Conservation (phyloP, 2,797 vertebrate species). For the Melanotaenia trifasciata region DNA sequence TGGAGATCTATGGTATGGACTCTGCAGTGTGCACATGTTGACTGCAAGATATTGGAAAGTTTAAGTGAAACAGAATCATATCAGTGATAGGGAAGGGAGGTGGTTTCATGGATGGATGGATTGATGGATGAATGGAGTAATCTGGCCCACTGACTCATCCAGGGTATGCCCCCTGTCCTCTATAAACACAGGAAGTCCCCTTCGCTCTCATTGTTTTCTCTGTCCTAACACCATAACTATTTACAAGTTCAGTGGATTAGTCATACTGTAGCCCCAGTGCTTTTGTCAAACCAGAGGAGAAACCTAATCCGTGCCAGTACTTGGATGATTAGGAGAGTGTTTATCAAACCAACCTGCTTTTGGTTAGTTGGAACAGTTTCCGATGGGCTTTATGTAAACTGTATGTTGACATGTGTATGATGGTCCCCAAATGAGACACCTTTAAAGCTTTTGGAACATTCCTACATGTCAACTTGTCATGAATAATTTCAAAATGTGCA, state of each 20-base stretch:
- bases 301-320: slow-evolving; percentile 77
- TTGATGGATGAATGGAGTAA: slow-evolving; percentile 65
- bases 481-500: slow-evolving; percentile 30
- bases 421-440: slow-evolving; percentile 64
- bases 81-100: slow-evolving; percentile 25
- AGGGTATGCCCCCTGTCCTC: slow-evolving; percentile 74
- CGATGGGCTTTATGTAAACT: slow-evolving; percentile 74
- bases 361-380: slow-evolving; percentile 72
- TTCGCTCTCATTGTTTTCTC: slow-evolving; percentile 84
- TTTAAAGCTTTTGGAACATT: slow-evolving; percentile 57
- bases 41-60: background rate
- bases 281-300: slow-evolving; percentile 79
- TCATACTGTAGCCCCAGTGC: slow-evolving; percentile 79
- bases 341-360: slow-evolving; percentile 73
- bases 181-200: slow-evolving; percentile 88
- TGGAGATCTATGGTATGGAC: background rate
- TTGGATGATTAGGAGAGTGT: slow-evolving; percentile 79
- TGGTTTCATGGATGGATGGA: slow-evolving; percentile 47
- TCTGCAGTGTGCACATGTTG: background rate
- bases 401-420: slow-evolving; percentile 65
- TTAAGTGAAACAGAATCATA: slow-evolving; percentile 10
- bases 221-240: slow-evolving; percentile 84
- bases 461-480: slow-evolving; percentile 36
- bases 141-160: slow-evolving; percentile 79
- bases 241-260: slow-evolving; percentile 86